Evolutionary conservation across 2,888 invertebrate species (phyloP), one percentile per base, ranked within the genome.

Genomic region (Gymnoscelis rufifasciata): DNA sequence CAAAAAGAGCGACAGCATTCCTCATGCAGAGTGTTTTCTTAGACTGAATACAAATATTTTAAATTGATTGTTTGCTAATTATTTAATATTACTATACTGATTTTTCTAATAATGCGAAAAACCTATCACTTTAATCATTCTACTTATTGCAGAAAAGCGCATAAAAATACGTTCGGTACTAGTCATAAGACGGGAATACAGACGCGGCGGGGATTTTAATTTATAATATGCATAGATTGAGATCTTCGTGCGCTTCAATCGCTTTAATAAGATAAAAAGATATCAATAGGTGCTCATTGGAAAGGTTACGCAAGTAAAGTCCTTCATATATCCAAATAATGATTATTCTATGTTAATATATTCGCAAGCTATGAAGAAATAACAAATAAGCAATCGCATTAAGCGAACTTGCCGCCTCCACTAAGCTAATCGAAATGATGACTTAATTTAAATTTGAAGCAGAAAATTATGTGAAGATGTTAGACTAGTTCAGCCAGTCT

Each of bases 401-500:
- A 13, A 29, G 11, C 23, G 14, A 24, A 29, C 11, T 23, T 47
- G 15, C 24, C 12, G 28, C 14, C 31, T 41, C 33, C 27, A 23
- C 38, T 14, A 27, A 15, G 33, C 38, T 26, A 29, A 41, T 38
- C 24, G 12, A 28, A 11, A 40, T 46, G 35, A 41, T 39, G 26
- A 37, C 28, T 43, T 24, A 37, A 44, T 49, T 23, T 29, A 23
- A 14, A 30, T 48, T 33, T 12, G 14, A 46, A 37, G 40, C 43
- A 51, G 50, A 29, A 43, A 39, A 49, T 54, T 49, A 52, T 52
- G 53, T 51, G 49, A 51, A 43, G 45, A 43, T 41, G 49, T 44
- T 52, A 49, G 49, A 46, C 49, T 47, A 50, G 52, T 52, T 52
- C 43, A 53, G 53, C 52, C 38, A 49, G 53, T 52, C 54, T 53